phyloP scores from a whole-genome alignment of 2,113 vertebrate genomes.

The Notiomystis cincta region DNA sequence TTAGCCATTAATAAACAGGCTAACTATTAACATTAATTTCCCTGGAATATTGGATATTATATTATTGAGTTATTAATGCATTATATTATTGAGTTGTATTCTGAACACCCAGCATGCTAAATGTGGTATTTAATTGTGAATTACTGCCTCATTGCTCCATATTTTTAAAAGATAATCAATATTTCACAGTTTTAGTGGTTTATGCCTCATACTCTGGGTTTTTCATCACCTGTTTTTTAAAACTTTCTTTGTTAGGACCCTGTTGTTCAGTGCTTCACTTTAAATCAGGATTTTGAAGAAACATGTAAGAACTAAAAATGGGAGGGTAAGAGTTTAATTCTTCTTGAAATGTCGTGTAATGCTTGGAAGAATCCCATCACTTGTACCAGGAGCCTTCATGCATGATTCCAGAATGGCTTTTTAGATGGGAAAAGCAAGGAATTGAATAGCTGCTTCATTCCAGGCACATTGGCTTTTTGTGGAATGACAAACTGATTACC shows the following conservation, averaged over 20 bases:
- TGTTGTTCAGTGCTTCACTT: background rate
- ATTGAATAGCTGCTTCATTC: background rate
- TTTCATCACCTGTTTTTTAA: background rate
- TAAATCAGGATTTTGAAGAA: background rate
- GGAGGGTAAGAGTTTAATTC: background rate
- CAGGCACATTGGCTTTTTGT: background rate
- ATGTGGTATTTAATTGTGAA: conserved; percentile 13
- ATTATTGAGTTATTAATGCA: conserved; percentile 30
- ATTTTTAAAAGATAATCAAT: background rate
- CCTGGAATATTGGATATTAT: background rate
- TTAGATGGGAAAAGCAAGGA: background rate
- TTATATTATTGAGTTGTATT: conserved; percentile 37
- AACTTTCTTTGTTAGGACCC: background rate
- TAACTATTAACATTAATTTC: conserved; percentile 12
- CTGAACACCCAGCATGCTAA: background rate
- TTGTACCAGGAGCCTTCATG: background rate
- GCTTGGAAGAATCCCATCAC: background rate
- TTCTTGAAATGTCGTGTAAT: background rate
- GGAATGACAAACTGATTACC: background rate
- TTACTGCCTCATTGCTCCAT: background rate
- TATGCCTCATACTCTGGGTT: rapidly evolving
- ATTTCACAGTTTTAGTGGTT: background rate
- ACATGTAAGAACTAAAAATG: background rate
- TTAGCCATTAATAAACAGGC: conserved; percentile 22
- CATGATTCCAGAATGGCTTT: background rate